These are phyloP conservation scores for Aythya fuligula DNA, from an alignment of 2,797 vertebrate species.

Conservation along the genomic window DNA sequence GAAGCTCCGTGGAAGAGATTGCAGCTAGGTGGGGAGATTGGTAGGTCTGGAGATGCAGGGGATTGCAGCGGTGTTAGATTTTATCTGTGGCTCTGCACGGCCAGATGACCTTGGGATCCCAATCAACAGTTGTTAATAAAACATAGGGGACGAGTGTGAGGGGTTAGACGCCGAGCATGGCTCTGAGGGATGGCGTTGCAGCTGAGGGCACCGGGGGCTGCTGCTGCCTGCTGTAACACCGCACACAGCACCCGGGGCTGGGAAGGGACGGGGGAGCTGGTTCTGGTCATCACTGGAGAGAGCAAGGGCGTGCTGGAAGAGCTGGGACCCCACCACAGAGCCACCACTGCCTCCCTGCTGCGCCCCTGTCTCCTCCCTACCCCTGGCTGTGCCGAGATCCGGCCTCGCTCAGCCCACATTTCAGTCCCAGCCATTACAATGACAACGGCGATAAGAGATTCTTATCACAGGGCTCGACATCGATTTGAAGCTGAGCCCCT, in stretches of 20 bases:
- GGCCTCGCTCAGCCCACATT: conserved; percentile 64
- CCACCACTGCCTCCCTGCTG: background rate
- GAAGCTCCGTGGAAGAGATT: background rate
- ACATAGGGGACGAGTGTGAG: background rate
- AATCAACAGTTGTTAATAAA: conserved; percentile 32
- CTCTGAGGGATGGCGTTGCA: background rate
- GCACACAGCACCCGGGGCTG: background rate
- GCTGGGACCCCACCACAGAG: background rate
- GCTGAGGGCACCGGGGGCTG: background rate
- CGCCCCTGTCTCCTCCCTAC: background rate
- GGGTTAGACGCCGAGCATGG: background rate
- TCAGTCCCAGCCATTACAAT: conserved; percentile 84
- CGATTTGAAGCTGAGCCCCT: conserved; percentile 58
- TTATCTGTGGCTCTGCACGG: background rate
- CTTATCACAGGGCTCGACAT: conserved; percentile 81
- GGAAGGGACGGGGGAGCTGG: background rate
- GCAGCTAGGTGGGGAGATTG: background rate
- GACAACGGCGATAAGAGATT: conserved; percentile 89
- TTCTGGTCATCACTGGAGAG: background rate
- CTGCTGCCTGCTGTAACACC: background rate
- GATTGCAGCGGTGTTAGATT: background rate
- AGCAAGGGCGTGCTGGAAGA: background rate
- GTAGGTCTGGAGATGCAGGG: background rate
- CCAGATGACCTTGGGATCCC: background rate
- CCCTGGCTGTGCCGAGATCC: background rate